Evolutionary conservation across 2,113 vertebrate species (phyloP), one percentile per base, ranked within the genome.

Genomic region (Oceanites oceanicus): DNA sequence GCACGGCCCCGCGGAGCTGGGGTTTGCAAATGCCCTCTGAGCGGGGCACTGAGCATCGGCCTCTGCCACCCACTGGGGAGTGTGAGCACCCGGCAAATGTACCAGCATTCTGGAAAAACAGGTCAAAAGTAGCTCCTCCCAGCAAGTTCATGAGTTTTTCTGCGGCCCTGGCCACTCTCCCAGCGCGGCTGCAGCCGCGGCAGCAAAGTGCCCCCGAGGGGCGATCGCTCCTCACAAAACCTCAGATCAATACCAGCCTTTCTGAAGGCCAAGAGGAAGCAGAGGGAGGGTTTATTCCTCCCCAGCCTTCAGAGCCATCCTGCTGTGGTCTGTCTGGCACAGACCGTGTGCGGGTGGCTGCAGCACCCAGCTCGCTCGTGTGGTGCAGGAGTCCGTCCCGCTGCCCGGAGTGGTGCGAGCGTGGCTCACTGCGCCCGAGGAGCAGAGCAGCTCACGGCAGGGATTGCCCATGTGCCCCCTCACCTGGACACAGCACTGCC

Each of bases 191-290:
- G 63, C 5, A 11, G 81, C 84, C 30, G 4, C 86, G 94, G 67
- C 44, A 93, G 65, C 83, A 44, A 90, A 96, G 50, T 56, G 62
- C 36, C 61, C 94, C 90, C 6, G 0, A 77, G 92, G 88, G 86
- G 32, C 50, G 0, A 94, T 74, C 8, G 0, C 63, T 96, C 72
- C 55, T 77, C 3, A 0, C 3, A 2, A 92, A 96, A 94, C 96
- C 96, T 86, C 94, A 86, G 74, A 89, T 97, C 95, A 2, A 96
- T 96, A 91, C 10, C 94, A 75, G 81, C 67, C n/a, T 71, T 92
- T 93, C 45, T n/a, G 5, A 67, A 38, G 62, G 70, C 71, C 65
- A 84, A 88, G 63, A 58, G 66, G 59, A 82, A 76, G 18, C 55
- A 83, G 34, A 50, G 12, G 73, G n/a, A 84, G 53, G 16, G 84